Conservation (phyloP, 1,140 invertebrate species). For the Bombus waltoni region DNA sequence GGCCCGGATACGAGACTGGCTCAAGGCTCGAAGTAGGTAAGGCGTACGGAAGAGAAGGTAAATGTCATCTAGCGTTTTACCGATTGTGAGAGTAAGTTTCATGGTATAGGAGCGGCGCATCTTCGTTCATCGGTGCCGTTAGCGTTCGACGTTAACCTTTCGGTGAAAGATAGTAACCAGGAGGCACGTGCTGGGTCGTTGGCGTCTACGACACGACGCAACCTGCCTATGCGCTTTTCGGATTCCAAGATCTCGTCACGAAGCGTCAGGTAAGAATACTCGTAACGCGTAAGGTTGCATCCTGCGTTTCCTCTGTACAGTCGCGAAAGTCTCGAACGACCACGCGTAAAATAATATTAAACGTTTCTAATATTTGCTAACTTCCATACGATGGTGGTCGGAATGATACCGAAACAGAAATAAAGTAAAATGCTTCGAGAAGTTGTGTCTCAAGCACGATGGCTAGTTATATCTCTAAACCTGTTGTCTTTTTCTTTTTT, state of each 20-base stretch:
- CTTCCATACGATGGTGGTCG: too few relatives aligned
- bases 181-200: conserved; percentile 29
- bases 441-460: background rate
- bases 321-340: too few relatives aligned
- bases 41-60: conserved; percentile 40
- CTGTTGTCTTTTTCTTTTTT: too few relatives aligned
- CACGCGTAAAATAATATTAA: background rate
- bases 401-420: background rate
- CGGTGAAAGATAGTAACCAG: conserved; percentile 33
- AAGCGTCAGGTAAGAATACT: conserved; percentile 33
- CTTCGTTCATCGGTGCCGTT: conserved; percentile 47
- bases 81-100: background rate
- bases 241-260: background rate
- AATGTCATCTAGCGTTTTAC: conserved; percentile 48
- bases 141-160: conserved; percentile 57
- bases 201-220: background rate
- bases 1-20: background rate
- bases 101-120: conserved; percentile 39
- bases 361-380: too few relatives aligned
- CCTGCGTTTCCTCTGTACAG: background rate
- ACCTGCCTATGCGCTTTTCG: conserved; percentile 31
- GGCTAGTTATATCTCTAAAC: background rate
- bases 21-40: conserved; percentile 46
- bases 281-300: background rate
- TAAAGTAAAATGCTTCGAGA: too few relatives aligned